Base-by-base conservation (phyloP, 2,797 vertebrate genomes). In the Cygnus olor region DNA sequence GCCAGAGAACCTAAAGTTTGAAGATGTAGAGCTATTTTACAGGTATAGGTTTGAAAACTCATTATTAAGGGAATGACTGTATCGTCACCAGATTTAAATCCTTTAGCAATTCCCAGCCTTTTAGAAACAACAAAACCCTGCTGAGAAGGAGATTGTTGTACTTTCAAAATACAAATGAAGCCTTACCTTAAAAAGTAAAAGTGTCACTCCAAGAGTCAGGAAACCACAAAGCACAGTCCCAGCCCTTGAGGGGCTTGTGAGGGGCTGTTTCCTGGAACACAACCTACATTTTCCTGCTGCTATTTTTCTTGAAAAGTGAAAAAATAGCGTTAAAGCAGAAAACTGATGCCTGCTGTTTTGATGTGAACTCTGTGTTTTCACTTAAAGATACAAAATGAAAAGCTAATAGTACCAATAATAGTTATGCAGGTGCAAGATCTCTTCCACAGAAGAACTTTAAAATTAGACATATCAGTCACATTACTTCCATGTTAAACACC, bases 261-360 rank as follows among this genome's bases (percentile, higher is more conserved):
- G 60, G 49, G 32, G 22, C 80, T 93, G 47, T 85, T 94, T 96
- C 82, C 63, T 90, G 78, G 74, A 94, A 87, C 49, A 44, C 42
- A 71, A 47, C 38, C 45, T 83, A 3, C 32, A 72, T 89, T 91
- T 89, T 89, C n/a, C 72, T 91, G 60, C 44, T 80, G 56, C 61
- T 90, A 17, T 58, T 96, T 89, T 85, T 63, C 90, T 89, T 94
- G 71, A 93, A 94, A 93, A 91, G 72, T 68, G 38, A 80, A 78
- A 30, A 21, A 34, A 73, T 74, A 65, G 19, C 10, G 3, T 73
- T 74, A 51, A 93, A 68, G 73, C 68, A 80, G 80, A 93, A 92
- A 93, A 61, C 11, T 8, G 69, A 76, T 76, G 54, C 44, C 57
- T 8, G 3, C 40, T 74, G 66, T 45, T 87, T 66, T 65, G 32